A percentile compares a stretch with the other conserved stretches of the same genome.
Conservation (phyloP, 2,888 invertebrate species). For the Apotomis betuletana region DNA sequence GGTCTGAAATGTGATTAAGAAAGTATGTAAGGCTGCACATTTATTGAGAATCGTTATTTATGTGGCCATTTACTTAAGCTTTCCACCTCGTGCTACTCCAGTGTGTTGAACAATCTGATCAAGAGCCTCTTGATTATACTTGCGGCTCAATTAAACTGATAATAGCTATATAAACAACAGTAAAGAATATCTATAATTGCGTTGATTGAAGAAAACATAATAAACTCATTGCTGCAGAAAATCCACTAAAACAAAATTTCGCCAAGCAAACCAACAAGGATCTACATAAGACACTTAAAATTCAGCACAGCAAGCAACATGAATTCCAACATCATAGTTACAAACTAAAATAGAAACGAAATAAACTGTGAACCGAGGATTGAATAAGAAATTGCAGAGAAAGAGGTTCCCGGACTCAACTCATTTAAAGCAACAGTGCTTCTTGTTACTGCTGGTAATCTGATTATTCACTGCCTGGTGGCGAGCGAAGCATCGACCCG, state of each 20-base stretch:
- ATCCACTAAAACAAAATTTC: not conserved
- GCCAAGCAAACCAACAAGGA: not conserved
- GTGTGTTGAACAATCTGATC: too few relatives aligned
- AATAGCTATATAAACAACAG: too few relatives aligned
- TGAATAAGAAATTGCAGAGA: slow-evolving; percentile 55
- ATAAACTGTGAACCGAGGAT: slow-evolving; percentile 50
- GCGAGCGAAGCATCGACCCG: slow-evolving; percentile 43
- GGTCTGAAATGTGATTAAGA: too few relatives aligned
- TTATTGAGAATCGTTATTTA: too few relatives aligned
- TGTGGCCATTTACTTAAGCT: too few relatives aligned
- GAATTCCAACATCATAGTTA: slow-evolving; percentile 17
- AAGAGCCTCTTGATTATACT: too few relatives aligned
- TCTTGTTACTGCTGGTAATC: slow-evolving; percentile 38
- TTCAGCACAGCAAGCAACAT: not conserved
- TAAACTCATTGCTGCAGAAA: too few relatives aligned
- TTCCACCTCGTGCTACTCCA: too few relatives aligned
- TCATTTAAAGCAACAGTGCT: slow-evolving; percentile 34
- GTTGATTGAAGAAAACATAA: too few relatives aligned
- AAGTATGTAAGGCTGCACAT: too few relatives aligned
- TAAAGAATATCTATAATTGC: not conserved
- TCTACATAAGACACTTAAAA: slow-evolving; percentile 7
- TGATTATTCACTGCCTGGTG: slow-evolving; percentile 31
- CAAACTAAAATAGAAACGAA: slow-evolving; percentile 50
- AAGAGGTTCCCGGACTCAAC: slow-evolving; percentile 45
- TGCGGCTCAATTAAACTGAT: too few relatives aligned